Percentiles rank a stretch among this genome's conserved stretches.
These are phyloP conservation scores for Andrena dorsata DNA, from an alignment of 2,888 invertebrate species.

Conservation along the genomic window DNA sequence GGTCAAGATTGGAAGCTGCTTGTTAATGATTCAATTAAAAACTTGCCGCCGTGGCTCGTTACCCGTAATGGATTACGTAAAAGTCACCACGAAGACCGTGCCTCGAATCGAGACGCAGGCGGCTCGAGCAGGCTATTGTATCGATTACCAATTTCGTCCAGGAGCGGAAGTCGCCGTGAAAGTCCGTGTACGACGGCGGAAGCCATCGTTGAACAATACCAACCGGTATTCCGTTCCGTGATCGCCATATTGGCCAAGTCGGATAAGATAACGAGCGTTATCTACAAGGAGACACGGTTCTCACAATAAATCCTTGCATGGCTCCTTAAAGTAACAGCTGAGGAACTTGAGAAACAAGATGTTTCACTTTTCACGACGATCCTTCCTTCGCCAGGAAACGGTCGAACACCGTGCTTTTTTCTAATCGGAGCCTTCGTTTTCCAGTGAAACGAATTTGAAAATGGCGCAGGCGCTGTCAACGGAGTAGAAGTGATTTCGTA, in stretches of 20 bases:
- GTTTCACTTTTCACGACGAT: no score
- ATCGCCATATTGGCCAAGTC: conserved; percentile 28
- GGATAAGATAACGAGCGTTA: neutral
- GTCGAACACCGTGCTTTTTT: no score
- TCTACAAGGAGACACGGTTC: neutral
- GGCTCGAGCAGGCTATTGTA: conserved; percentile 15
- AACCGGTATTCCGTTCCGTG: conserved; percentile 63
- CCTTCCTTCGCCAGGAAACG: no score
- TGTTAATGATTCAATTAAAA: conserved; percentile 20
- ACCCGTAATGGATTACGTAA: conserved; percentile 44
- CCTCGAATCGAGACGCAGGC: conserved; percentile 27
- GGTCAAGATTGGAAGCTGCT: neutral
- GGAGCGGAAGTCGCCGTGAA: conserved; percentile 60
- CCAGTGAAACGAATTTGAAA: neutral
- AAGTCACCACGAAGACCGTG: conserved; percentile 41
- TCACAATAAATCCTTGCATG: no score
- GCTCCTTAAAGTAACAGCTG: no score
- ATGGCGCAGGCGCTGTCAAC: neutral
- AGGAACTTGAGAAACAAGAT: no score
- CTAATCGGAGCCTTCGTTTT: neutral
- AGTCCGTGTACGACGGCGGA: conserved; percentile 68
- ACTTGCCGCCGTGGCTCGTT: neutral
- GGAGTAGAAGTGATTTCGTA: neutral
- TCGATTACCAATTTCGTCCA: conserved; percentile 66
- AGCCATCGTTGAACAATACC: conserved; percentile 56